A percentile compares a stretch with the other conserved stretches of the same genome.
phyloP scores from a whole-genome alignment of 1,140 invertebrate genomes.

The Drosophila navojoa region DNA sequence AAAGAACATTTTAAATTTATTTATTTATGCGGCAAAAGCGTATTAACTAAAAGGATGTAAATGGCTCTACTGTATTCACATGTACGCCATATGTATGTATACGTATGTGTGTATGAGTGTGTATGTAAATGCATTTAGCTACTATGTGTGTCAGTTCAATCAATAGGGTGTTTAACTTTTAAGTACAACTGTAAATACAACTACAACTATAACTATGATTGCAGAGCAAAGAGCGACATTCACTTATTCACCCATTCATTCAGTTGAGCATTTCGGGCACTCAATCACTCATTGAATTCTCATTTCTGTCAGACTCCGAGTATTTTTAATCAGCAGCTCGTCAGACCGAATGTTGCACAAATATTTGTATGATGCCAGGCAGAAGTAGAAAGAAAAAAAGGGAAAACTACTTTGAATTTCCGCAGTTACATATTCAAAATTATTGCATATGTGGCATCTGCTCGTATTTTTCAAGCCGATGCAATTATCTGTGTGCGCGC shows the following conservation, averaged over 20 bases:
- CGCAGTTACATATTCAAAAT: conserved; percentile 39
- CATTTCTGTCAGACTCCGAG: too few species aligned
- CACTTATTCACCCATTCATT: conserved; percentile 7
- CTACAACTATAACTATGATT: conserved; percentile 27
- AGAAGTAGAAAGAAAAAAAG: conserved; percentile 17
- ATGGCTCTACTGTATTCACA: conserved; percentile 4
- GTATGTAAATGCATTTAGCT: neutral
- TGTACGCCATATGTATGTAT: neutral
- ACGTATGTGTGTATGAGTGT: neutral
- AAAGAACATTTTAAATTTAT: conserved; percentile 28
- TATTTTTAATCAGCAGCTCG: conserved; percentile 52
- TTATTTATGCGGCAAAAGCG: conserved; percentile 39
- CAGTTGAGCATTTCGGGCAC: conserved; percentile 22
- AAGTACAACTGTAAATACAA: conserved; percentile 68
- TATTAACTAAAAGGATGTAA: conserved; percentile 28
- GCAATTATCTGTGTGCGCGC: conserved; percentile 82
- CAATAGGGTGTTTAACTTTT: conserved; percentile 38
- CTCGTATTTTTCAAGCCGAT: conserved; percentile 42
- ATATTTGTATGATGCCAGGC: conserved; percentile 46
- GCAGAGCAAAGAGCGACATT: conserved; percentile 1
- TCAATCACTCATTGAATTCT: conserved; percentile 29
- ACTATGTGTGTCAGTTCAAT: conserved; percentile 21
- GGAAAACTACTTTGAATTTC: conserved; percentile 6
- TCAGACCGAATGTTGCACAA: conserved; percentile 29
- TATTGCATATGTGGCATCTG: conserved; percentile 50